Evolutionary conservation across 2,888 invertebrate species (phyloP).

Genomic region (Cerastis rubricosa): DNA sequence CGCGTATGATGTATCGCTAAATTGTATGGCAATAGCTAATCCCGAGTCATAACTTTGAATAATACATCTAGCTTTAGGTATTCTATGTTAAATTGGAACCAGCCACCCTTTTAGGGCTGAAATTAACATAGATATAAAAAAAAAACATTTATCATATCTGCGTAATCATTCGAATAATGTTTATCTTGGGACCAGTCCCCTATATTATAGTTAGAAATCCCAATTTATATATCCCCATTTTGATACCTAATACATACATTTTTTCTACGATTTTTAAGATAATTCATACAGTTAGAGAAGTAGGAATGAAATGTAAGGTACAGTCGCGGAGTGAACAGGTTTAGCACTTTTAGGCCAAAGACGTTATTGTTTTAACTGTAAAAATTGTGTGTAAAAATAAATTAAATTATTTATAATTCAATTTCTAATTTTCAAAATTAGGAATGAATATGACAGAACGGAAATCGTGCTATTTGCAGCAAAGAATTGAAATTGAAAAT

Average conservation of each 20-base stretch:
- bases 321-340: neutral
- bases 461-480: neutral
- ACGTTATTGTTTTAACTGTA: neutral
- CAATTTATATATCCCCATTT: conserved; percentile 28
- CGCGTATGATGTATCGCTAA: conserved; percentile 24
- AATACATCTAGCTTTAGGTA: conserved; percentile 32
- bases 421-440: neutral
- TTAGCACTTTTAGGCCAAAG: neutral
- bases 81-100: conserved; percentile 25
- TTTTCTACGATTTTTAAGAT: conserved; percentile 20
- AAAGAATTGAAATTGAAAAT: neutral
- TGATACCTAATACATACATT: conserved; percentile 32
- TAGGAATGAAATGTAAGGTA: conserved; percentile 34
- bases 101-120: conserved; percentile 1
- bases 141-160: conserved; percentile 26
- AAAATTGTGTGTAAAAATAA: no score
- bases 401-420: no score
- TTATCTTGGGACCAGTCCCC: conserved; percentile 47
- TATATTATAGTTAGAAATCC: conserved; percentile 9
- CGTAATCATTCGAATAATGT: conserved; percentile 40
- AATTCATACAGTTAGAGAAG: conserved; percentile 23
- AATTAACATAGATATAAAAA: neutral
- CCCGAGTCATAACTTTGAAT: conserved; percentile 29
- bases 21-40: conserved; percentile 18
- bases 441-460: neutral